Evolutionary conservation across 1,140 invertebrate species (phyloP).

Genomic region (Armadillidium nasatum): DNA sequence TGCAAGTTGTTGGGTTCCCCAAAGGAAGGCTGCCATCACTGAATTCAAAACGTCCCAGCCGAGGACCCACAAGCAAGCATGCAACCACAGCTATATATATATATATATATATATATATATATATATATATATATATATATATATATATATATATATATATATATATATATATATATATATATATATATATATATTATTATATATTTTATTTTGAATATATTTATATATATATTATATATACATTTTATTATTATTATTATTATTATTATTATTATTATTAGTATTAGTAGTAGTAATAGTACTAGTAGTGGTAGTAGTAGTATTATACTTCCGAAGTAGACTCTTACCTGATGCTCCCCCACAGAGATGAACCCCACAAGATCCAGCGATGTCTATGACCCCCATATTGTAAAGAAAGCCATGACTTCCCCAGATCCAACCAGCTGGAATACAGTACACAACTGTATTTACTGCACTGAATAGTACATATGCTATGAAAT

Average conservation of each 20-base stretch:
- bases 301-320: neutral
- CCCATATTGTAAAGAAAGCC: slow-evolving; percentile 77
- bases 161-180: no score
- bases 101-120: neutral
- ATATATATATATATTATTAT: no score
- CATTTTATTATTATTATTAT: no score
- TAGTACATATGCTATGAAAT: slow-evolving; percentile 83
- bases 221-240: no score
- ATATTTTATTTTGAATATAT: no score
- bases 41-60: slow-evolving; percentile 74
- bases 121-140: no score
- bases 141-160: no score
- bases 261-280: neutral
- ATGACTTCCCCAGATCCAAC: slow-evolving; percentile 84
- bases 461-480: slow-evolving; percentile 85
- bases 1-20: slow-evolving; percentile 82
- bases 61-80: slow-evolving; percentile 80
- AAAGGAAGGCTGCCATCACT: slow-evolving; percentile 69
- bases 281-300: neutral
- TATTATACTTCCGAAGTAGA: neutral
- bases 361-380: slow-evolving; percentile 86
- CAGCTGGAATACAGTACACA: slow-evolving; percentile 85
- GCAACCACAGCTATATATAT: slow-evolving; percentile 67
- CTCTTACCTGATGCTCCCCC: slow-evolving; percentile 59
- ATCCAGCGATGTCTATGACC: slow-evolving; percentile 82